These are phyloP conservation scores for Macrobrachium nipponense DNA, from an alignment of 1,140 invertebrate genomes.

Conservation along the genomic window DNA sequence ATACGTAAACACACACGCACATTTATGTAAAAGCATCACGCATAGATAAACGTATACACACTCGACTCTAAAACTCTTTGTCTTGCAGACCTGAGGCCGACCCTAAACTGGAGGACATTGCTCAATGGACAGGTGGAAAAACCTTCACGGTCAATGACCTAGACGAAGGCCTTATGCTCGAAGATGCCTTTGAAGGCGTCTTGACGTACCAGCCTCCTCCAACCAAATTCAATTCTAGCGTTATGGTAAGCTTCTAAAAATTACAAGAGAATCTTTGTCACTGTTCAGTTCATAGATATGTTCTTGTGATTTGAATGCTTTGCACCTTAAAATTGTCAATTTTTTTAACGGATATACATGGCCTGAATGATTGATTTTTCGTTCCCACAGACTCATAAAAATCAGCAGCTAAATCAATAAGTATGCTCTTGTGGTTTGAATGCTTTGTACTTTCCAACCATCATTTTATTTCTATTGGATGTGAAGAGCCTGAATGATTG, in stretches of 20 bases:
- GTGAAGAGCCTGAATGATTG: neutral
- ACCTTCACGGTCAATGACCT: slow-evolving; percentile 48
- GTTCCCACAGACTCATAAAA: no score
- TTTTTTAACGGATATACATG: no score
- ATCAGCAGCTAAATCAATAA: no score
- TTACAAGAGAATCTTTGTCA: neutral
- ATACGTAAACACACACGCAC: no score
- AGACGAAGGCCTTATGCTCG: slow-evolving; percentile 49
- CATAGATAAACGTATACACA: no score
- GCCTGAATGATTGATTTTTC: no score
- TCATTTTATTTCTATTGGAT: neutral
- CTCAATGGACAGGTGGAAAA: slow-evolving; percentile 33
- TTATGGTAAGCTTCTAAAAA: slow-evolving; percentile 6
- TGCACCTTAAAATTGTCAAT: no score
- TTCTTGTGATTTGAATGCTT: no score
- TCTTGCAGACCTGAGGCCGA: slow-evolving; percentile 37
- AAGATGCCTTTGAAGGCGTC: slow-evolving; percentile 53
- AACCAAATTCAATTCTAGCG: neutral
- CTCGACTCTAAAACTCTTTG: neutral
- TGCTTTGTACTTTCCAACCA: no score
- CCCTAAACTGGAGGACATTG: slow-evolving; percentile 38
- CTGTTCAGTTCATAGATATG: neutral
- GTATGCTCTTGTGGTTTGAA: no score
- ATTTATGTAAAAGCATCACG: no score
- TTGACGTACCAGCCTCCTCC: slow-evolving; percentile 55